Conservation (phyloP, 2,113 vertebrate species). For the Lepus europaeus region DNA sequence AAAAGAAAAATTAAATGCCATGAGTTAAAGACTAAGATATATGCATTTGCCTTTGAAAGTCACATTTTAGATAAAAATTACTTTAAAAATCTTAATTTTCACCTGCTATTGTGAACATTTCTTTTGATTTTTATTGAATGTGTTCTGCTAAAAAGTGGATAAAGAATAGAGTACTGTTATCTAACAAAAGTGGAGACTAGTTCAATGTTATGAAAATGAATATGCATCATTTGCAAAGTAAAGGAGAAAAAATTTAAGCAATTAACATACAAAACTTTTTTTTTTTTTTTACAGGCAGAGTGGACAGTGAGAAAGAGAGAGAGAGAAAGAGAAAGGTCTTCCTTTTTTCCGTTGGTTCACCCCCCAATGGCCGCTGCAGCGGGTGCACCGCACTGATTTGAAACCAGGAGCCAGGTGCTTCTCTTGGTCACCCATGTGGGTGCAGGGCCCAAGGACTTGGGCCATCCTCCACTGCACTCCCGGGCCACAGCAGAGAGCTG, state of each 20-base stretch:
- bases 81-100: slow-evolving; percentile 10
- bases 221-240: neutral
- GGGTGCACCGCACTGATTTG: no score
- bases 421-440: no score
- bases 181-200: neutral
- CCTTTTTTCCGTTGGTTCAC: no score
- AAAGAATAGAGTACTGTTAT: neutral
- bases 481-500: no score
- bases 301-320: no score
- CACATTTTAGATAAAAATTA: neutral
- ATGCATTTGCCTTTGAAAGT: slow-evolving; percentile 2
- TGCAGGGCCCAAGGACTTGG: no score
- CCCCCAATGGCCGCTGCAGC: no score
- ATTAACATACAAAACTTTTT: slow-evolving; percentile 55
- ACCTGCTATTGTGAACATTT: neutral
- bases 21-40: neutral
- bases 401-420: no score
- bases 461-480: no score
- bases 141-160: slow-evolving; percentile 18
- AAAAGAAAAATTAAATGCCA: neutral
- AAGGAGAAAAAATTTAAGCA: neutral
- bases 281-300: no score
- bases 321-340: no score
- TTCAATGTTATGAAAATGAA: slow-evolving; percentile 3
- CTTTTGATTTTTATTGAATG: neutral